Base-by-base conservation (phyloP, 2,113 vertebrate species). In the Ciconia maguari region DNA sequence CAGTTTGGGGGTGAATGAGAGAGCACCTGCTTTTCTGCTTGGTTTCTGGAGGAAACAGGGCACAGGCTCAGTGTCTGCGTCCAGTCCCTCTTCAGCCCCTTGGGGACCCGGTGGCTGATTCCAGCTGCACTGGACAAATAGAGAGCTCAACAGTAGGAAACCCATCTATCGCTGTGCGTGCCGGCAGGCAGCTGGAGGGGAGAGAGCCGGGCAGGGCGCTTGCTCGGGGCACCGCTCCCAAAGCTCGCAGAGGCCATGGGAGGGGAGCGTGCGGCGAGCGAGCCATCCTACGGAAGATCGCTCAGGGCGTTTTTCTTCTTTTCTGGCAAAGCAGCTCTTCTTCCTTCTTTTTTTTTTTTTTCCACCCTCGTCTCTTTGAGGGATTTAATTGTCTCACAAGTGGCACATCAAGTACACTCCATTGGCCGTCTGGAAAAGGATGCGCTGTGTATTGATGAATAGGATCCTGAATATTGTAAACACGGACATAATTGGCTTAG, bases 341-440 rank as follows among this genome's bases (percentile, higher is more conserved):
- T 76, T 92, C 49, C 55, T 94, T 29, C 36, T 42, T 51, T 51
- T 19, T 32, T 52, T 66, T 34, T 38, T 74, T 91, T 68, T 16
- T 25, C 52, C 12, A 6, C 68, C 80, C 78, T 64, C 18, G 3
- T 88, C 95, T 87, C 89, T 95, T 94, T 92, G 95, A 96, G 97
- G 95, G 95, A 96, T 97, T 88, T 90, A 64, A 96, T 97, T 97
- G 97, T 97, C 88, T 97, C 84, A 93, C 86, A 91, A 97, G 97
- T 95, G 94, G 96, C 92, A 78, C 91, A 54, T 65, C 66, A 49
- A 83, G 95, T 85, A 41, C 93, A 95, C 90, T 94, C 94, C 68
- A 12, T 78, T 97, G 97, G 92, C 96, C n/a, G 61, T 90, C 10
- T 60, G 60, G 96, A 81, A 82, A 58, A 61, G 34, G 46, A 92